A percentile compares a stretch with the other conserved stretches of the same genome.
Evolutionary conservation across 2,797 vertebrate genomes (phyloP).

Genomic region (Neosilurus hyrtlii): DNA sequence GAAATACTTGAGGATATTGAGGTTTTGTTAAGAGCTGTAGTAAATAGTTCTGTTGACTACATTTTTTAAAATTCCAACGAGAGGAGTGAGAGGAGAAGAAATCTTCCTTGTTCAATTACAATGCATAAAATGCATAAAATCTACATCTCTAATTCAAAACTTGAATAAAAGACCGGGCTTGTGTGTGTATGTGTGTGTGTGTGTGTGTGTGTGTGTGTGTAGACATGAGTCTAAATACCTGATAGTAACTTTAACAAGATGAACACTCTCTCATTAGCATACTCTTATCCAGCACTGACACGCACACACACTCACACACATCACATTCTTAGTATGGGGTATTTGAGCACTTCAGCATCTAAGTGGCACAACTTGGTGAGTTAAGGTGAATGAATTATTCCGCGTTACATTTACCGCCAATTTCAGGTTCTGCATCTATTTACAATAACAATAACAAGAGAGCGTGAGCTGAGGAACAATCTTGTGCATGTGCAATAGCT

Average conservation of each 20-base stretch:
- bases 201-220: no score
- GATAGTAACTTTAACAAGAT: not conserved
- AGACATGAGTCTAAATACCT: not conserved
- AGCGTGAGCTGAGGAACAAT: no score
- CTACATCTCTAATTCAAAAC: not conserved
- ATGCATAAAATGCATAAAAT: not conserved
- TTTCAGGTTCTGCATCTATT: no score
- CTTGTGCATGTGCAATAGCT: no score
- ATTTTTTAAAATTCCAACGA: not conserved
- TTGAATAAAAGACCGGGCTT: not conserved
- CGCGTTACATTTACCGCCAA: no score
- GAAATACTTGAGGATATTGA: not conserved
- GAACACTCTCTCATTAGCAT: not conserved
- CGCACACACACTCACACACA: not conserved
- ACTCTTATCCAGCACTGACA: not conserved
- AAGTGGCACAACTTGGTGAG: not conserved
- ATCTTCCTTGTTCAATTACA: not conserved
- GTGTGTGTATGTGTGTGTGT: no score
- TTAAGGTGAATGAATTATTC: not conserved
- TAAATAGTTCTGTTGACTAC: not conserved
- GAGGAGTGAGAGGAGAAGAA: not conserved
- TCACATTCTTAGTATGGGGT: conserved; percentile 12
- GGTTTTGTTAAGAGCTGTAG: not conserved
- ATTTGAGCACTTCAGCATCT: conserved; percentile 1
- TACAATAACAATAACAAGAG: no score